Conservation (phyloP, 2,113 vertebrate genomes). For the Alouatta palliata region DNA sequence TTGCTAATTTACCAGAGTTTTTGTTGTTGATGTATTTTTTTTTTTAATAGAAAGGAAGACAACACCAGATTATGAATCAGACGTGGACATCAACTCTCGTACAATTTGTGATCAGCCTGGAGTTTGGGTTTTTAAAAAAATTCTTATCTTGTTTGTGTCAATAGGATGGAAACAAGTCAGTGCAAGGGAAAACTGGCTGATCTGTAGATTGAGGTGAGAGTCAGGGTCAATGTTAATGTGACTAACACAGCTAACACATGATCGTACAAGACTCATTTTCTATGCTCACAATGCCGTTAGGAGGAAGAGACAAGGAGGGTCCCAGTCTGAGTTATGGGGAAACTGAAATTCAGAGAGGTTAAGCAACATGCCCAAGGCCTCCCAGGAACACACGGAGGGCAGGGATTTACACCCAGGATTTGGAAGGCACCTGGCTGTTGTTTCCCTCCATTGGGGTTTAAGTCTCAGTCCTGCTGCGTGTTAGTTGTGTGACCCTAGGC, state of each 20-base stretch:
- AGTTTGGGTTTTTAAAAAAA: neutral
- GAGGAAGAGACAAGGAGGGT: neutral
- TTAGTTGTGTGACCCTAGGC: neutral
- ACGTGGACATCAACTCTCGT: neutral
- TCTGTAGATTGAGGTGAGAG: neutral
- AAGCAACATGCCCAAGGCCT: neutral
- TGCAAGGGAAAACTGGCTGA: neutral
- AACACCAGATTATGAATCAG: neutral
- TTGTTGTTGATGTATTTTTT: neutral
- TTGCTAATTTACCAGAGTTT: constrained; percentile 32
- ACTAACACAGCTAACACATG: neutral
- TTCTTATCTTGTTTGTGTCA: neutral
- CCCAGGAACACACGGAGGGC: neutral
- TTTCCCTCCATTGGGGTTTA: neutral
- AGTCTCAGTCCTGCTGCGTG: neutral
- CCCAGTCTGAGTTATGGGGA: neutral
- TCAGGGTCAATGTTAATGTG: neutral
- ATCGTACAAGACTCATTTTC: too few species aligned
- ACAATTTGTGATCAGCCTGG: neutral
- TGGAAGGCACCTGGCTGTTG: neutral
- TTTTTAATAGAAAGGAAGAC: constrained; percentile 15
- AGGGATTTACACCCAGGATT: neutral
- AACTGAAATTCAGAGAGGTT: neutral
- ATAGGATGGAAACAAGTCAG: neutral
- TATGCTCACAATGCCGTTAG: neutral